Percentiles rank a stretch among this genome's conserved stretches.
Evolutionary conservation across 2,888 invertebrate genomes (phyloP).

Genomic region (Ornithoptera priamus): DNA sequence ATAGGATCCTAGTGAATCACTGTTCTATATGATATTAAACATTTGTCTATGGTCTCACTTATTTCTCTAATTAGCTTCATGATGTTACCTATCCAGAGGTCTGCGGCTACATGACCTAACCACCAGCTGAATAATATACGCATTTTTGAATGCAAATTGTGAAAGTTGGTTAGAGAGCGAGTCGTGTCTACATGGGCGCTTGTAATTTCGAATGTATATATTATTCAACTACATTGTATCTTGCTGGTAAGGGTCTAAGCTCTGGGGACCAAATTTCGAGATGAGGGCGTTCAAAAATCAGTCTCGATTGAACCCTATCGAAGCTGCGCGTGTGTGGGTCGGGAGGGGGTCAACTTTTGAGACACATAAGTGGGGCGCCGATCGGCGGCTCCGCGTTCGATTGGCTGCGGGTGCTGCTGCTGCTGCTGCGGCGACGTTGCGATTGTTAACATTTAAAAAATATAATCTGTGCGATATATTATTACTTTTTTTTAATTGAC

Average conservation of each 20-base stretch:
- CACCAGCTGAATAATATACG: background rate
- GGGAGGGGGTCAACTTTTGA: constrained; percentile 41
- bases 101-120: too few relatives aligned
- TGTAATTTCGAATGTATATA: constrained; percentile 58
- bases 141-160: constrained; percentile 16
- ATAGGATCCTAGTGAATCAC: too few relatives aligned
- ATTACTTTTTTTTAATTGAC: too few relatives aligned
- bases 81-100: too few relatives aligned
- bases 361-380: constrained; percentile 31
- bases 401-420: constrained; percentile 7
- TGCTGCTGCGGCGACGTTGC: background rate
- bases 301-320: constrained; percentile 45
- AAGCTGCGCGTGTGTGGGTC: constrained; percentile 35
- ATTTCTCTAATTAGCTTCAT: too few relatives aligned
- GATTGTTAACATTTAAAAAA: too few relatives aligned
- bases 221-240: constrained; percentile 61
- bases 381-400: constrained; percentile 31
- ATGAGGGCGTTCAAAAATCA: constrained; percentile 69
- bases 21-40: too few relatives aligned
- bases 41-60: too few relatives aligned
- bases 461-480: too few relatives aligned
- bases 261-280: constrained; percentile 64
- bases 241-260: constrained; percentile 59
- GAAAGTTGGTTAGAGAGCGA: constrained; percentile 32
- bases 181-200: constrained; percentile 46